Evolutionary conservation across 2,888 invertebrate genomes (phyloP).

Genomic region (Acleris cristana): DNA sequence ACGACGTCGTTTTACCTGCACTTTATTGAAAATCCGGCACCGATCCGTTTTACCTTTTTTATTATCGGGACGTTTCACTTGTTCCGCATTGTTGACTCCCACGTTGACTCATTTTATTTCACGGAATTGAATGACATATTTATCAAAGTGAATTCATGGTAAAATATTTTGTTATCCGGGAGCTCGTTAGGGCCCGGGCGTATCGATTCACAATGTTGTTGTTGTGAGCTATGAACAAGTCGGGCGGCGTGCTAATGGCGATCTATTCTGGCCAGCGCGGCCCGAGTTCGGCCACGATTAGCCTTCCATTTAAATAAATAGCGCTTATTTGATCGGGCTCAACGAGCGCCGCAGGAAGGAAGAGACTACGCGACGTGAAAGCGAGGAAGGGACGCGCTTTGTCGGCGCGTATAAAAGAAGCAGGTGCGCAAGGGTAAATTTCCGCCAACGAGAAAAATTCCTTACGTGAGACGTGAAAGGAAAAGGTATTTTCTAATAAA

Average conservation of each 20-base stretch:
- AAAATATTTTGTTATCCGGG: constrained; percentile 56
- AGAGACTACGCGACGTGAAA: constrained; percentile 48
- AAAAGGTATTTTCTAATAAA: constrained; percentile 68
- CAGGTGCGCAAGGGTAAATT: constrained; percentile 62
- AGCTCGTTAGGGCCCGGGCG: constrained; percentile 52
- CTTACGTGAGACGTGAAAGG: constrained; percentile 57
- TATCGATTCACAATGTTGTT: constrained; percentile 16
- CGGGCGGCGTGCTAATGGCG: constrained; percentile 10
- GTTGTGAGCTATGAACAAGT: constrained; percentile 13
- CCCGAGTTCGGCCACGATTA: constrained; percentile 5
- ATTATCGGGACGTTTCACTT: constrained; percentile 74
- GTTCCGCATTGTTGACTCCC: constrained; percentile 72
- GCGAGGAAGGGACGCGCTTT: constrained; percentile 50
- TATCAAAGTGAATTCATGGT: constrained; percentile 60
- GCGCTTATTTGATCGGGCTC: constrained; percentile 54
- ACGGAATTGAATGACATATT: constrained; percentile 66
- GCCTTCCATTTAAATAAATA: constrained; percentile 41
- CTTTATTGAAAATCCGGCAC: constrained; percentile 70
- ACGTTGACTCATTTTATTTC: constrained; percentile 69
- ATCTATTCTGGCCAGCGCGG: background rate
- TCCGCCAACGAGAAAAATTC: constrained; percentile 59
- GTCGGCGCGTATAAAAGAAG: constrained; percentile 54
- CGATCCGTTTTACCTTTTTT: constrained; percentile 70
- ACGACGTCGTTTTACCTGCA: constrained; percentile 67
- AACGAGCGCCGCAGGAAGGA: constrained; percentile 41